Percentiles rank a stretch among this genome's conserved stretches.
phyloP scores from a whole-genome alignment of 2,797 vertebrate species.

The Typhlichthys eigenmanni region DNA sequence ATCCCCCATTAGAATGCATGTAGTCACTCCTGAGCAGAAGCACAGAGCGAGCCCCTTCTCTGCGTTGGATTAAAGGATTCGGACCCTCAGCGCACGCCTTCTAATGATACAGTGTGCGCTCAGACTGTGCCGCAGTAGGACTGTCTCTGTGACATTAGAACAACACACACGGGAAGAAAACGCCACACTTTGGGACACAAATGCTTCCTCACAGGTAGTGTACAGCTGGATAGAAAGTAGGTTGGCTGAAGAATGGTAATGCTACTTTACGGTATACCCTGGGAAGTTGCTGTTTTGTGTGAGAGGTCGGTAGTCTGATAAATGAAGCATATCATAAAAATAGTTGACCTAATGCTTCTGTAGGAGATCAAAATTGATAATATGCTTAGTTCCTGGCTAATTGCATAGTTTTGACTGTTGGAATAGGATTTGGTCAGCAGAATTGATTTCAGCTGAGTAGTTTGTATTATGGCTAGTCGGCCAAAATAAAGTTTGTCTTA shows the following conservation, averaged over 20 bases:
- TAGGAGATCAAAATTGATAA: no score
- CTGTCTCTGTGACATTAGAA: background rate
- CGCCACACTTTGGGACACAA: background rate
- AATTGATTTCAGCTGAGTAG: slow-evolving; percentile 3
- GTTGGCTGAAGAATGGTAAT: no score
- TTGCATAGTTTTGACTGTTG: no score
- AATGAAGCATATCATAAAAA: background rate
- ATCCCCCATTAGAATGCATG: slow-evolving; percentile 15
- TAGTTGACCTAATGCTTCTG: no score
- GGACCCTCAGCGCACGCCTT: background rate
- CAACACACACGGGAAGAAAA: background rate
- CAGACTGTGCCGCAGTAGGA: background rate
- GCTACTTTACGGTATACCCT: background rate
- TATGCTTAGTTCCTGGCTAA: no score
- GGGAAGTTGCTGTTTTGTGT: background rate
- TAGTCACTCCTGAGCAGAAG: slow-evolving; percentile 16
- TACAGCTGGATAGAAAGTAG: background rate
- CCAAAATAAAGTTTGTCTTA: no score
- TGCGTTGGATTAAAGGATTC: slow-evolving; percentile 49
- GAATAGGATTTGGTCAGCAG: background rate
- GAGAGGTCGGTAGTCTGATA: background rate
- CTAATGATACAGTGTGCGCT: slow-evolving; percentile 19
- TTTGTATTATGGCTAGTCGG: no score
- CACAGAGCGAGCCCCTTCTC: slow-evolving; percentile 7
- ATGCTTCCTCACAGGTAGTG: slow-evolving; percentile 9